Conservation (phyloP, 2,113 vertebrate species). For the Aviceda subcristata region DNA sequence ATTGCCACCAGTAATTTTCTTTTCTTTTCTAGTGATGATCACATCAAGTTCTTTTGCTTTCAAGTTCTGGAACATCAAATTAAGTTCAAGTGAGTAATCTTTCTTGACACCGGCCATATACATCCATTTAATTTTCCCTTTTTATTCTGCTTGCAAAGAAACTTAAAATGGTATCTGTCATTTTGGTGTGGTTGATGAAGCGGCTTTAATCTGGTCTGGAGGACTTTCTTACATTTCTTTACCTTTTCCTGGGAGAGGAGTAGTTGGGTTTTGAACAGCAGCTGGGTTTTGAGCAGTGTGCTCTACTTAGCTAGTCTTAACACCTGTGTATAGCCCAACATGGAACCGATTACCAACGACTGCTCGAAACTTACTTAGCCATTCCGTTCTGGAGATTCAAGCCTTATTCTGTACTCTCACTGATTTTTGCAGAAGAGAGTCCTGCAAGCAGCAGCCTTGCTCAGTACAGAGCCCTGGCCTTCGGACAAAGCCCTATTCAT, state of each 20-base stretch:
- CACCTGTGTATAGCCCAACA: neutral
- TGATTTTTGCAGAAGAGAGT: neutral
- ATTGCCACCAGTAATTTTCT: neutral
- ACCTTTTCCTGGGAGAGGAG: neutral
- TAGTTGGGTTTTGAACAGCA: neutral
- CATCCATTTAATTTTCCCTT: neutral
- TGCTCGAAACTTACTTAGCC: neutral
- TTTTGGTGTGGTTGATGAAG: neutral
- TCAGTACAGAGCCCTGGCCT: neutral
- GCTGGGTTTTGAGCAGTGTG: neutral
- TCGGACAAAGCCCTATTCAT: slow-evolving; percentile 11
- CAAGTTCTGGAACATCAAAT: slow-evolving; percentile 98
- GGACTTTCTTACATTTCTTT: neutral
- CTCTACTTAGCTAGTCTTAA: neutral
- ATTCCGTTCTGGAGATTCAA: neutral
- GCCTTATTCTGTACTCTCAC: neutral
- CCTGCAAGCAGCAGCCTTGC: neutral
- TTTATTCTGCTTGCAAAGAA: neutral
- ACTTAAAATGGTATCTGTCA: neutral
- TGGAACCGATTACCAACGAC: neutral
- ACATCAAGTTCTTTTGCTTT: slow-evolving; percentile 99
- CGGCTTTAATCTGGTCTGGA: neutral
- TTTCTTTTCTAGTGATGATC: slow-evolving; percentile 85
- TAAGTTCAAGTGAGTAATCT: slow-evolving; percentile 88
- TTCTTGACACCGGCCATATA: neutral